These are phyloP conservation scores for Peromyscus maniculatus DNA, from an alignment of 2,113 vertebrate genomes.

Conservation along the genomic window DNA sequence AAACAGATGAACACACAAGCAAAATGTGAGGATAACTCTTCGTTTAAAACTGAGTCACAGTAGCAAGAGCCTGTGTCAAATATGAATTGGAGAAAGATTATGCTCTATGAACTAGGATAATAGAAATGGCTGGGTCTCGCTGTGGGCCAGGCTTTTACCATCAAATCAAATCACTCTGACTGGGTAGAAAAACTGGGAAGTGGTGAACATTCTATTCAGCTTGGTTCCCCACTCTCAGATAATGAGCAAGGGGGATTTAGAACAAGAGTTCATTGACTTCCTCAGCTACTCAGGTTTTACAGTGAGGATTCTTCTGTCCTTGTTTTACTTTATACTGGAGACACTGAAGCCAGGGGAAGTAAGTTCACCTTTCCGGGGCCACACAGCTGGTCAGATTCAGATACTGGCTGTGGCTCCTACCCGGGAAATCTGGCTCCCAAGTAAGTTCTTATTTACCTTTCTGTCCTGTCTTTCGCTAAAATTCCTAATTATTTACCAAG, in stretches of 20 bases:
- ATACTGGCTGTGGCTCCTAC: background rate
- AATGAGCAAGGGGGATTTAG: background rate
- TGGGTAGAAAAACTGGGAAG: conserved; percentile 8
- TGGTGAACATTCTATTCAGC: background rate
- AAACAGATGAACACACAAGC: background rate
- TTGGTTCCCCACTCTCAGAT: background rate
- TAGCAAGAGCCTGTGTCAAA: background rate
- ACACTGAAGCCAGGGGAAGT: background rate
- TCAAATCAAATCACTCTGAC: background rate
- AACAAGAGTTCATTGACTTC: background rate
- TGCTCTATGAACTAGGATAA: background rate
- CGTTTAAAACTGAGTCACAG: conserved; percentile 3
- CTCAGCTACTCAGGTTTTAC: background rate
- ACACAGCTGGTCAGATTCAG: background rate
- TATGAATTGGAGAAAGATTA: background rate
- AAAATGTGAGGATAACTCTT: background rate
- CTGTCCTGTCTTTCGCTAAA: background rate
- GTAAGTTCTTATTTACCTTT: background rate
- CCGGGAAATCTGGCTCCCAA: background rate
- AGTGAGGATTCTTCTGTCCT: background rate
- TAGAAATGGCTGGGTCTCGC: background rate
- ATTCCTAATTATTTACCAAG: background rate
- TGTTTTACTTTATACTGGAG: background rate
- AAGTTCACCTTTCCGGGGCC: background rate
- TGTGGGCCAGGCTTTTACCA: background rate